Conservation (phyloP, 2,888 invertebrate genomes). For the Strigamia maritima region DNA sequence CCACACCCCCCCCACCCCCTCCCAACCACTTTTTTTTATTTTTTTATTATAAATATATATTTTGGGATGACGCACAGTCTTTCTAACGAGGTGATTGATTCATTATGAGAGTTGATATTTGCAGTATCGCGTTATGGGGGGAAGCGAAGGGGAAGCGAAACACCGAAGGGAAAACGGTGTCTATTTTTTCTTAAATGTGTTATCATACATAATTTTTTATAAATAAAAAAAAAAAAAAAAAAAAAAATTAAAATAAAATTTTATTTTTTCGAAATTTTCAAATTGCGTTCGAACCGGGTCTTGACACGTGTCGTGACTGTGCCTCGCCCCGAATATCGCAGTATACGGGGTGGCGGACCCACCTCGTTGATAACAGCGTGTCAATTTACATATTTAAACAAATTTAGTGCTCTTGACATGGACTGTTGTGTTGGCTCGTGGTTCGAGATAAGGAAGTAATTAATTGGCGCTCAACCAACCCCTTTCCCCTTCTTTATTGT, state of each 20-base stretch:
- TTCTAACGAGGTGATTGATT: constrained; percentile 8
- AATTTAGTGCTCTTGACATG: constrained; percentile 36
- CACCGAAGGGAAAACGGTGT: neutral
- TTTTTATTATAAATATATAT: neutral
- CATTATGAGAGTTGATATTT: constrained; percentile 23
- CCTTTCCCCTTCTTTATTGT: constrained; percentile 26
- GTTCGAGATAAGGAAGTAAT: constrained; percentile 36
- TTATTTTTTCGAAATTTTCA: too few relatives aligned
- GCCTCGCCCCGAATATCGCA: neutral
- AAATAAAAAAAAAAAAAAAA: too few relatives aligned
- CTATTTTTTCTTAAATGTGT: neutral
- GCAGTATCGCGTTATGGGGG: neutral
- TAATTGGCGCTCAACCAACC: constrained; percentile 36
- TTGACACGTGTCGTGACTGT: constrained; percentile 12
- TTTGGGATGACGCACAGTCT: neutral
- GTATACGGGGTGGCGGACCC: neutral
- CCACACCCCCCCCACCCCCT: too few relatives aligned
- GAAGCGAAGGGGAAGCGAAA: neutral
- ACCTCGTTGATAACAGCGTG: constrained; percentile 33
- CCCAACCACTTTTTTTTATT: neutral
- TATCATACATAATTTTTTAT: too few relatives aligned
- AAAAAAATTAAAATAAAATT: too few relatives aligned
- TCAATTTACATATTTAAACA: constrained; percentile 39
- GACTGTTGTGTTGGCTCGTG: constrained; percentile 33
- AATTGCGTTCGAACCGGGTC: neutral